Base-by-base conservation (phyloP, 2,113 vertebrate species). In the Hypomesus transpacificus region DNA sequence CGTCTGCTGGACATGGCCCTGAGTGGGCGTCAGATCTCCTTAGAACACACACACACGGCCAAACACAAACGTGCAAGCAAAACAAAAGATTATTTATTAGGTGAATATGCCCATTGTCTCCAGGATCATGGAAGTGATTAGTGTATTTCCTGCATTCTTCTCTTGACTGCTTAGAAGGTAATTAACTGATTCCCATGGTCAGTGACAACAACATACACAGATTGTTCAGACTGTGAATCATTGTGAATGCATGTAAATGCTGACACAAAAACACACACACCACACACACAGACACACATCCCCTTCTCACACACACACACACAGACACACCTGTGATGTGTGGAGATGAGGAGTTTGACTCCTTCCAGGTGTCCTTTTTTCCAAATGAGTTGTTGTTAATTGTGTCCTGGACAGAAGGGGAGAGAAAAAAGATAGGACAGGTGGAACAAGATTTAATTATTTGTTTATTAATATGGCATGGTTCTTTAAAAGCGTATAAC, bases 321-420 rank as follows among this genome's bases (percentile, higher is more conserved):
- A 26, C 28, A 39, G 1, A 87, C 92, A 92, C 83, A 98, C 96
- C 96, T 85, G 93, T 97, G 83, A 96, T 95, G 77, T 95, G 93
- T 18, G 96, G 95, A 21, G 97, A 98, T 0, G 96, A 96, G 0
- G 97, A 96, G 80, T 87, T 93, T 68, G 95, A 93, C 63, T 97
- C 96, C 89, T 96, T 97, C 94, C 96, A 98, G 85, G 93, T 95
- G 90, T 96, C 95, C 89, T 98, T 98, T 89, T 98, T 97, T 68
- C 94, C 96, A 68, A 96, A 89, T 81, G 96, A 98, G 89, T 99
- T 99, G 89, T 99, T 99, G 90, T 99, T 99, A 86, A 99, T 92
- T 22, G 95, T 96, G 92, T 99, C 97, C 96, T 99, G 86, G 79
- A 73, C 13, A 18, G 11, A 78, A 3, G 60, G 58, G 11, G 16